Conservation (phyloP, 1,140 invertebrate genomes). For the Drosophila orosa region DNA sequence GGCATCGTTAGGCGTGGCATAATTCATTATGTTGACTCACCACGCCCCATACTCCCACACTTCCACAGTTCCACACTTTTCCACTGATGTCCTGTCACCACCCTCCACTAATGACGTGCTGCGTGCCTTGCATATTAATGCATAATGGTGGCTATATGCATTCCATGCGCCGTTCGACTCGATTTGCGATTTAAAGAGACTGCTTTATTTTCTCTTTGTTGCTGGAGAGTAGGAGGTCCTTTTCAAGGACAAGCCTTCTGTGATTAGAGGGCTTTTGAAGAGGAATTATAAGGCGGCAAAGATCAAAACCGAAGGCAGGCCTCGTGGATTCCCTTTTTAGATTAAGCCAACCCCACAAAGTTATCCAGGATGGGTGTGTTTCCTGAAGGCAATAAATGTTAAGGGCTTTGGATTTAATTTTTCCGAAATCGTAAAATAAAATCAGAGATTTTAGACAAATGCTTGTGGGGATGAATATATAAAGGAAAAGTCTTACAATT, state of each 20-base stretch:
- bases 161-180: conserved; percentile 61
- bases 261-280: conserved; percentile 34
- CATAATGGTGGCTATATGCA: conserved; percentile 43
- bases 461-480: too few species aligned
- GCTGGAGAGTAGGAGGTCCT: background rate
- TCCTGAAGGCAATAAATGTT: background rate
- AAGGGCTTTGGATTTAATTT: background rate
- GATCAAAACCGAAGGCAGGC: conserved; percentile 63
- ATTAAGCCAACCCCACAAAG: conserved; percentile 17
- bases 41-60: background rate
- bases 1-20: conserved; percentile 77
- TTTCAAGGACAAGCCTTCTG: background rate
- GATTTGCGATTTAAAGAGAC: conserved; percentile 73
- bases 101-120: conserved; percentile 37
- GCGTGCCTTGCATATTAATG: conserved; percentile 81
- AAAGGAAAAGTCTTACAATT: too few species aligned
- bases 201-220: background rate
- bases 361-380: background rate
- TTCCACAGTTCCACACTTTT: background rate
- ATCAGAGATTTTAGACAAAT: background rate
- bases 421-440: background rate
- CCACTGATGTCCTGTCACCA: conserved; percentile 1
- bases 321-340: too few species aligned
- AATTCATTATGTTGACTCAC: conserved; percentile 80
- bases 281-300: conserved; percentile 57